phyloP scores from a whole-genome alignment of 2,888 invertebrate genomes.

The Epinotia demarniana region DNA sequence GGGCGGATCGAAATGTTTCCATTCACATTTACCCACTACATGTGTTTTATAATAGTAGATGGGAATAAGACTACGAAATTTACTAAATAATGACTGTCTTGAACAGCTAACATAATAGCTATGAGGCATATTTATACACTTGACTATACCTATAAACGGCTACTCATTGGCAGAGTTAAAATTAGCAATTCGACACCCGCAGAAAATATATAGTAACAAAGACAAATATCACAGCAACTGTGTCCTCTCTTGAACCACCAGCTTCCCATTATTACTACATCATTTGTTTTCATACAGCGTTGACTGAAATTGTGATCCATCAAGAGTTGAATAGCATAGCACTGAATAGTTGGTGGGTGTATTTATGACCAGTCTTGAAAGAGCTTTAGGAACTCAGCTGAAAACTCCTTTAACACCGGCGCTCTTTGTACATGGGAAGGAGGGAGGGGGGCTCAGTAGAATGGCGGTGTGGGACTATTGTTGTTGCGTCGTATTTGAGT shows the following conservation, averaged over 20 bases:
- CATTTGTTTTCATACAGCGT: conserved; percentile 78
- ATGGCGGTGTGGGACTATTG: conserved; percentile 70
- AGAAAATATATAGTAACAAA: conserved; percentile 6
- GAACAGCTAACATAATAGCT: no score
- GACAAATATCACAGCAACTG: conserved; percentile 33
- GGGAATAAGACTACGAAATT: no score
- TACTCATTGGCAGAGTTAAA: not conserved
- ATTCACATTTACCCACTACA: no score
- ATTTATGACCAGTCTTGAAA: conserved; percentile 59
- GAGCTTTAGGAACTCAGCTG: conserved; percentile 54
- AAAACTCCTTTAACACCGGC: conserved; percentile 60
- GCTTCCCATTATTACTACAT: conserved; percentile 64
- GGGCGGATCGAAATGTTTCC: no score
- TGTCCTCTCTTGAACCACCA: conserved; percentile 54
- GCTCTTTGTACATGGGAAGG: conserved; percentile 52
- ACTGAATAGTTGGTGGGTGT: conserved; percentile 76
- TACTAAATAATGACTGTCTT: no score
- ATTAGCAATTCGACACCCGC: not conserved
- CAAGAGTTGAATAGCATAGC: conserved; percentile 77
- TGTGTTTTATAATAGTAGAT: no score
- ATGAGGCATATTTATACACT: no score
- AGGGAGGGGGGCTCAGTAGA: conserved; percentile 55
- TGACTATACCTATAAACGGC: no score
- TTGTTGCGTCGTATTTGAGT: conserved; percentile 75
- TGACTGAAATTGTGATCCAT: conserved; percentile 80